These are phyloP conservation scores for Pimpla rufipes DNA, from an alignment of 2,888 invertebrate genomes.

Conservation along the genomic window DNA sequence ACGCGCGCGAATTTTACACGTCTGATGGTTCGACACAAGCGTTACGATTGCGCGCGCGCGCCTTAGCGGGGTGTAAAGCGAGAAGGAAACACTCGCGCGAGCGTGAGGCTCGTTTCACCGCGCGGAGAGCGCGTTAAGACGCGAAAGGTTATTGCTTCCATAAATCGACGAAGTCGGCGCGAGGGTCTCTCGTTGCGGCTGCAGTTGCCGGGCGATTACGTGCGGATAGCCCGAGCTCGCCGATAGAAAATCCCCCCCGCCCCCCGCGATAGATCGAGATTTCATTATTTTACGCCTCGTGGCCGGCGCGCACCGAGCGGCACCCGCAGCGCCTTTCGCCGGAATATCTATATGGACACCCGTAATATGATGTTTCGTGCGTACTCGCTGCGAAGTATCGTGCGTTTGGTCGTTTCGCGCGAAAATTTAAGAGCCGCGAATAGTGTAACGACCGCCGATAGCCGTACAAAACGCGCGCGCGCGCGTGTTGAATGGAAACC, in stretches of 20 bases:
- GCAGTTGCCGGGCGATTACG: conserved; percentile 58
- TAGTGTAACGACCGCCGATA: conserved; percentile 61
- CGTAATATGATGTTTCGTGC: conserved; percentile 41
- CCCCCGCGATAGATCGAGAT: conserved; percentile 36
- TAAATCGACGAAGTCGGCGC: conserved; percentile 72
- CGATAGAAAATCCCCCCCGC: conserved; percentile 18
- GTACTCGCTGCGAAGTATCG: conserved; percentile 18
- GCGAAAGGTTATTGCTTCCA: conserved; percentile 76
- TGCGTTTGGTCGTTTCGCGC: background rate
- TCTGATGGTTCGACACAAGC: conserved; percentile 28
- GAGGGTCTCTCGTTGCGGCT: conserved; percentile 40
- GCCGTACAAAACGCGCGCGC: conserved; percentile 61
- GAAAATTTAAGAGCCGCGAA: conserved; percentile 45
- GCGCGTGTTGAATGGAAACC: conserved; percentile 49
- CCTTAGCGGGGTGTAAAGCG: conserved; percentile 34
- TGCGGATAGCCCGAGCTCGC: conserved; percentile 60
- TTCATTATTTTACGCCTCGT: conserved; percentile 60
- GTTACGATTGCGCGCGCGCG: conserved; percentile 38
- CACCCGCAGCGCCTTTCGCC: background rate
- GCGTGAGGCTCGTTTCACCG: conserved; percentile 37
- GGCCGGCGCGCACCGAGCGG: background rate
- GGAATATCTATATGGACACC: conserved; percentile 47
- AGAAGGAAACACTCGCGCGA: conserved; percentile 57
- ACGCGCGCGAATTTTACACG: conserved; percentile 13
- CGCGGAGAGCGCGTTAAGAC: conserved; percentile 68